Evolutionary conservation across 1,140 invertebrate genomes (phyloP).

Genomic region (Drosophila oshimai): DNA sequence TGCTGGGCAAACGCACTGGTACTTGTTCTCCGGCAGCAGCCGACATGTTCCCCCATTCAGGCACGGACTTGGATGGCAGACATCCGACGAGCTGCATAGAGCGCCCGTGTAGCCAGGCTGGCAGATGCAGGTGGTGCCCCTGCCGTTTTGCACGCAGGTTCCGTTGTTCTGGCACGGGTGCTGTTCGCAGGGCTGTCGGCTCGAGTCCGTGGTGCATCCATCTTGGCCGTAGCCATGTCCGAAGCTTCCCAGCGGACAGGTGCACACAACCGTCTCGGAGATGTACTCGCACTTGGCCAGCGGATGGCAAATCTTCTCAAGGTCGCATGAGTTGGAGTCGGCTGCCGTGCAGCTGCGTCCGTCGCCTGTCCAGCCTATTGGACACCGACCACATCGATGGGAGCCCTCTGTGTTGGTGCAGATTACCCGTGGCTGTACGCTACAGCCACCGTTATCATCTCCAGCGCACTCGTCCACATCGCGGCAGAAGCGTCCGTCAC

Average conservation of each 20-base stretch:
- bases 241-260: constrained; percentile 88
- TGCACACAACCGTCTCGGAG: constrained; percentile 86
- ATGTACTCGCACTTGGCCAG: constrained; percentile 90
- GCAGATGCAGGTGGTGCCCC: constrained; percentile 85
- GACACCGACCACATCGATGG: constrained; percentile 92
- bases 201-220: constrained; percentile 52
- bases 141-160: constrained; percentile 85
- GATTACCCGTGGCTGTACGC: constrained; percentile 87
- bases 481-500: constrained; percentile 91
- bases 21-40: constrained; percentile 78
- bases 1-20: constrained; percentile 82
- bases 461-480: constrained; percentile 94
- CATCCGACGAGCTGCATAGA: constrained; percentile 84
- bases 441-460: constrained; percentile 94
- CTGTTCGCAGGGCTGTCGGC: constrained; percentile 50
- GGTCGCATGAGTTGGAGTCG: constrained; percentile 53
- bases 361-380: constrained; percentile 92
- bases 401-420: constrained; percentile 94
- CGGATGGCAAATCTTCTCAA: constrained; percentile 79
- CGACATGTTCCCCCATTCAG: constrained; percentile 89
- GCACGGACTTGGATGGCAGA: constrained; percentile 89
- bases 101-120: constrained; percentile 70
- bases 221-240: constrained; percentile 85
- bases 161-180: constrained; percentile 86
- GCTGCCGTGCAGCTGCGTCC: constrained; percentile 85